phyloP scores from a whole-genome alignment of 2,797 vertebrate genomes.

The Pelobates cultripes region DNA sequence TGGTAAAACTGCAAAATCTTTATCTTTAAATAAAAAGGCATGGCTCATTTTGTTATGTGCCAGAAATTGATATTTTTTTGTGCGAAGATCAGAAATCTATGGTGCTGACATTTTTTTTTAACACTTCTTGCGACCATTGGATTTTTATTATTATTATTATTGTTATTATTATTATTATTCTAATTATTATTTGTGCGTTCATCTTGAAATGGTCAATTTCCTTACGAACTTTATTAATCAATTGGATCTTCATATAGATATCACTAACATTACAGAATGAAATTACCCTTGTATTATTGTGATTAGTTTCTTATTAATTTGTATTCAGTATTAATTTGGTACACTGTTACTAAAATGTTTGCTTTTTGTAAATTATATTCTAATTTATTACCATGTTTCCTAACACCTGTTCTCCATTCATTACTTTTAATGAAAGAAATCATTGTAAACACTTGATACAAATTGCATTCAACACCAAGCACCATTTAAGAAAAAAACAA shows the following conservation, averaged over 20 bases:
- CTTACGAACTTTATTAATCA: slow-evolving; percentile 88
- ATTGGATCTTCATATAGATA: slow-evolving; percentile 91
- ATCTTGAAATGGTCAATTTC: slow-evolving; percentile 66
- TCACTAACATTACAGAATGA: slow-evolving; percentile 84
- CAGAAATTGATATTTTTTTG: slow-evolving; percentile 55
- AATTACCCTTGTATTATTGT: slow-evolving; percentile 85
- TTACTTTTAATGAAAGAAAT: slow-evolving; percentile 89
- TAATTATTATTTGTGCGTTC: slow-evolving; percentile 47
- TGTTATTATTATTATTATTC: slow-evolving; percentile 37
- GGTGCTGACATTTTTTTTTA: slow-evolving; percentile 46
- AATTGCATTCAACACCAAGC: slow-evolving; percentile 84
- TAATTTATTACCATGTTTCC: slow-evolving; percentile 98
- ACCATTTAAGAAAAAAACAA: slow-evolving; percentile 78
- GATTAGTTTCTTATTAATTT: slow-evolving; percentile 97
- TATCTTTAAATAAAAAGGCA: slow-evolving; percentile 60
- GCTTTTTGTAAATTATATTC: slow-evolving; percentile 98
- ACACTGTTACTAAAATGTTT: slow-evolving; percentile 91
- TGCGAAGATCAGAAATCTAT: slow-evolving; percentile 58
- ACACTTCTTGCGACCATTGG: background rate
- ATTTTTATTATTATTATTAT: slow-evolving; percentile 31
- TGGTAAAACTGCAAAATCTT: slow-evolving; percentile 69
- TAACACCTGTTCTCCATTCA: slow-evolving; percentile 89
- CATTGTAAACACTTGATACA: slow-evolving; percentile 81
- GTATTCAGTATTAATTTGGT: slow-evolving; percentile 98
- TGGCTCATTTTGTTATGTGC: slow-evolving; percentile 53